phyloP scores from a whole-genome alignment of 2,888 invertebrate species.

The Drosophila subsilvestris region DNA sequence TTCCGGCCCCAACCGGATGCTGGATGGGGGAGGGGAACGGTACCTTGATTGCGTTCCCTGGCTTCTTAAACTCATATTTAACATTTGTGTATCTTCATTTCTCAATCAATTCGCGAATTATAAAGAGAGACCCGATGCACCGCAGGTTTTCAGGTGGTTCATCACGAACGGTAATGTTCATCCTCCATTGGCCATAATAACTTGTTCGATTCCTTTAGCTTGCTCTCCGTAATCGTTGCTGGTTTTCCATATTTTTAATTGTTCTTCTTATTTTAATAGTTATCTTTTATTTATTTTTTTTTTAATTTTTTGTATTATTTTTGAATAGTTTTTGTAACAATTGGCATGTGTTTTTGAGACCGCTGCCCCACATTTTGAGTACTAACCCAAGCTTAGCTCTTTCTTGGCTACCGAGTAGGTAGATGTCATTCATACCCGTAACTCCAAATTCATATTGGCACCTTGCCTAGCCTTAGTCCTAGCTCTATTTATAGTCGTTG shows the following conservation, averaged over 20 bases:
- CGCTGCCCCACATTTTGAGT: slow-evolving; percentile 22
- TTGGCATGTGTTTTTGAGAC: slow-evolving; percentile 37
- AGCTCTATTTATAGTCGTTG: slow-evolving; percentile 43
- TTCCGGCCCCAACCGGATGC: slow-evolving; percentile 3
- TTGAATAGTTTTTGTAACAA: slow-evolving; percentile 10
- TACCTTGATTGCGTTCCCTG: slow-evolving; percentile 17
- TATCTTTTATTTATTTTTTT: neutral
- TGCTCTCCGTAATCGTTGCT: slow-evolving; percentile 48
- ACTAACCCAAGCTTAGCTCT: slow-evolving; percentile 38
- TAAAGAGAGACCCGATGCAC: slow-evolving; percentile 77
- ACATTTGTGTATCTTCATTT: slow-evolving; percentile 64
- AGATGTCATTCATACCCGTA: slow-evolving; percentile 6
- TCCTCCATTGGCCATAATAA: slow-evolving; percentile 50
- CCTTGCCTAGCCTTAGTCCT: slow-evolving; percentile 38
- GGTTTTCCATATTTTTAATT: slow-evolving; percentile 19
- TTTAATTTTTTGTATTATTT: neutral
- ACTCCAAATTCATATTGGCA: slow-evolving; percentile 32
- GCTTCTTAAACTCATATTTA: slow-evolving; percentile 54
- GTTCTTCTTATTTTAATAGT: slow-evolving; percentile 10
- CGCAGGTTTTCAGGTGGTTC: slow-evolving; percentile 82
- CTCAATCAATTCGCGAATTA: slow-evolving; percentile 38
- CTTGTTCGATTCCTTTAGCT: slow-evolving; percentile 44
- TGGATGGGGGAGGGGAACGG: slow-evolving; percentile 18
- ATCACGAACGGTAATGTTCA: slow-evolving; percentile 83
- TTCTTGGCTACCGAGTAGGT: slow-evolving; percentile 21